Evolutionary conservation across 2,888 invertebrate genomes (phyloP).

Genomic region (Lepidocyrtoides sp.): DNA sequence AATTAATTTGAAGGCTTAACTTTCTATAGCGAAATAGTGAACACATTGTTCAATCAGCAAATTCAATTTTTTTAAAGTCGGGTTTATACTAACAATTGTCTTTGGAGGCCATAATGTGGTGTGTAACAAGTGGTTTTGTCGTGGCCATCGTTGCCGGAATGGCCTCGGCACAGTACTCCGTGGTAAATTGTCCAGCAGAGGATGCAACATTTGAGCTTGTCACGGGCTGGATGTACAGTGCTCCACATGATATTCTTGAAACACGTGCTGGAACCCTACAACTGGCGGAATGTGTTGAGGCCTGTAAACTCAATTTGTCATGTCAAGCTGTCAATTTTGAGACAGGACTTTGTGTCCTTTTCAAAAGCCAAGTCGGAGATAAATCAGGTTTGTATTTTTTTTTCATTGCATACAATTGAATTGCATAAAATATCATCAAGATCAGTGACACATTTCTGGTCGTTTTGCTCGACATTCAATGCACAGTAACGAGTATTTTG

Average conservation of each 20-base stretch:
- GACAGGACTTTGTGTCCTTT: conserved; percentile 87
- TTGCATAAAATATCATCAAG: not conserved
- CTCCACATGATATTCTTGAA: conserved; percentile 87
- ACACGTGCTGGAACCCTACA: conserved; percentile 86
- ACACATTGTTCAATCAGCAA: not conserved
- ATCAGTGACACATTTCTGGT: not conserved
- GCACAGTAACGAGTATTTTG: not conserved
- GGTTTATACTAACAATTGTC: too few species aligned
- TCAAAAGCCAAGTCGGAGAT: conserved; percentile 86
- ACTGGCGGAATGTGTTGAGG: conserved; percentile 86
- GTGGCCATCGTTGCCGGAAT: conserved; percentile 60
- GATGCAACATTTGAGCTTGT: conserved; percentile 86
- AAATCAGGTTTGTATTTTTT: conserved; percentile 85
- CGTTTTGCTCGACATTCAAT: too few species aligned
- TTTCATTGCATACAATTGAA: not conserved
- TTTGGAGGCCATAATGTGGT: conserved; percentile 41
- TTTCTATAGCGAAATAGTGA: too few species aligned
- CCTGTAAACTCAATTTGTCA: conserved; percentile 86
- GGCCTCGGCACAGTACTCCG: conserved; percentile 87
- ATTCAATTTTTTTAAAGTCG: too few species aligned
- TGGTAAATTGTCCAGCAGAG: conserved; percentile 85
- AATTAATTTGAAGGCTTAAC: too few species aligned
- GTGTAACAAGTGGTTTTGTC: conserved; percentile 61
- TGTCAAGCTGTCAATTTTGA: conserved; percentile 87
- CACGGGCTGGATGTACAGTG: conserved; percentile 86